phyloP scores from a whole-genome alignment of 1,140 invertebrate genomes.

The Diachasmimorpha longicaudata region DNA sequence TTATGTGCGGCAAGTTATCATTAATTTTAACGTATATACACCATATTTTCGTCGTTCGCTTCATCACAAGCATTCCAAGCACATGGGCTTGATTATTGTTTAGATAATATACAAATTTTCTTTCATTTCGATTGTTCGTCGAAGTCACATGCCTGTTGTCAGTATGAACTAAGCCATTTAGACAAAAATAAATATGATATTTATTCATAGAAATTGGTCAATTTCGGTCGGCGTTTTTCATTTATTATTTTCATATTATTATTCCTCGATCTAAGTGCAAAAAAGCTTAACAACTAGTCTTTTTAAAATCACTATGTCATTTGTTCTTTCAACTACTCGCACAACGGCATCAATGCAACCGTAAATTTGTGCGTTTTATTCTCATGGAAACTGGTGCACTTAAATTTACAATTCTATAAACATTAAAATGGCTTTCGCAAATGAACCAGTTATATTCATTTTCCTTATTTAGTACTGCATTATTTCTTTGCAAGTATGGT shows the following conservation, averaged over 20 bases:
- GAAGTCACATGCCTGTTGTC: not conserved
- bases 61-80: not conserved
- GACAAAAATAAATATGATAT: slow-evolving; percentile 3
- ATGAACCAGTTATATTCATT: not conserved
- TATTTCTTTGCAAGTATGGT: not conserved
- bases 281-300: not conserved
- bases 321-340: not conserved
- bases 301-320: not conserved
- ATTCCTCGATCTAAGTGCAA: not conserved
- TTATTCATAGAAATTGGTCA: slow-evolving; percentile 8
- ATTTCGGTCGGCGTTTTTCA: slow-evolving; percentile 4
- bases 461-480: not conserved
- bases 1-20: not conserved
- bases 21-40: not conserved
- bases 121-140: not conserved
- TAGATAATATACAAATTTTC: not conserved
- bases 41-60: not conserved
- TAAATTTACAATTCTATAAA: slow-evolving; percentile 4
- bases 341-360: not conserved
- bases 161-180: not conserved
- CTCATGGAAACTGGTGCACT: not conserved
- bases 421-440: slow-evolving; percentile 9
- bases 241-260: not conserved
- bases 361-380: not conserved
- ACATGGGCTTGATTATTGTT: not conserved